A percentile compares a stretch with the other conserved stretches of the same genome.
Conservation (phyloP, 1,140 invertebrate species). For the Leptinotarsa lineolata region DNA sequence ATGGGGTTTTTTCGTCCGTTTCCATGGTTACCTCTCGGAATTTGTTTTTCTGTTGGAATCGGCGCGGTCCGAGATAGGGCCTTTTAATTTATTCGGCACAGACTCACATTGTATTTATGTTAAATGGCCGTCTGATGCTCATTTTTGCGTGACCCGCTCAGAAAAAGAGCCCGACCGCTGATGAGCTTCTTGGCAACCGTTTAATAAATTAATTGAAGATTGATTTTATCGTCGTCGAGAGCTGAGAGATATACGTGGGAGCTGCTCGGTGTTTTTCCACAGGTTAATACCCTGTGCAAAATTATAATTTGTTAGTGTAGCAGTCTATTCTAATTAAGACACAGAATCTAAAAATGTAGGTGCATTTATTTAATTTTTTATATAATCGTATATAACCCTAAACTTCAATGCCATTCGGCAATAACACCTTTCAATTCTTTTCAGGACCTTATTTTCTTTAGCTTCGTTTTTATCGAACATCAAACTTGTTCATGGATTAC, state of each 20-base stretch:
- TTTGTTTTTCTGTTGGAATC: conserved; percentile 44
- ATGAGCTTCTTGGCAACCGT: conserved; percentile 34
- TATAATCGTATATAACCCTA: too few relatives aligned
- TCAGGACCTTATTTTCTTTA: too few relatives aligned
- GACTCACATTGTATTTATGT: conserved; percentile 43
- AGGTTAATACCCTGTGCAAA: too few relatives aligned
- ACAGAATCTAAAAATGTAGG: too few relatives aligned
- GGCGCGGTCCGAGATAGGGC: conserved; percentile 32
- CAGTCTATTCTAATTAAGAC: too few relatives aligned
- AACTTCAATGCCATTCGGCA: too few relatives aligned
- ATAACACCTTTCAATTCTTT: too few relatives aligned
- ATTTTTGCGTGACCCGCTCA: conserved; percentile 24
- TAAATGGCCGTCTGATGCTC: conserved; percentile 37
- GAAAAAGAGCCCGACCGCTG: conserved; percentile 25
- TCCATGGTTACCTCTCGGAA: conserved; percentile 45
- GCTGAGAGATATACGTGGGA: background rate
- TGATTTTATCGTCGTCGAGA: conserved; percentile 13
- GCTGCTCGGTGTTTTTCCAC: background rate
- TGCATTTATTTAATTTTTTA: too few relatives aligned
- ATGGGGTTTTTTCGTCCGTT: conserved; percentile 46
- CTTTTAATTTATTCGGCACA: conserved; percentile 49
- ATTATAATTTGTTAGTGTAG: too few relatives aligned
- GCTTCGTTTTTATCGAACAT: too few relatives aligned
- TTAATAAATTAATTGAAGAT: conserved; percentile 35
- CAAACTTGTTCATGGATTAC: too few relatives aligned